Evolutionary conservation across 2,797 vertebrate genomes (phyloP).

Genomic region (Cyclopterus lumpus): DNA sequence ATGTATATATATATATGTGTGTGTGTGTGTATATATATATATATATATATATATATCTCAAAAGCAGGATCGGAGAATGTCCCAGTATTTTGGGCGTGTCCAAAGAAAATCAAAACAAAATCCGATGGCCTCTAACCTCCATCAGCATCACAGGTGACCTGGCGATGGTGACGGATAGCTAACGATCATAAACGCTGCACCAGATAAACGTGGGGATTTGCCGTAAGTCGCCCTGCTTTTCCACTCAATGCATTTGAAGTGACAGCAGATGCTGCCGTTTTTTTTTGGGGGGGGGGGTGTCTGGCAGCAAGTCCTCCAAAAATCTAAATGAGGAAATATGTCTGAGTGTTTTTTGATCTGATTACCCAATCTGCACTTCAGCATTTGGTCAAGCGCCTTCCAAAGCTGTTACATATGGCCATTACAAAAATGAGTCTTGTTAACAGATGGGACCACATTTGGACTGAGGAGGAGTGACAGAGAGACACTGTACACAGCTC

Average conservation of each 20-base stretch:
- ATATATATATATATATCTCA: too few relatives aligned
- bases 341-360: not conserved
- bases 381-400: not conserved
- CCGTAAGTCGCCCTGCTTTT: not conserved
- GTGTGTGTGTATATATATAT: too few relatives aligned
- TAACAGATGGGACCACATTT: not conserved
- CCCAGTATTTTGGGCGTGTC: not conserved
- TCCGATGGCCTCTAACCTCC: too few relatives aligned
- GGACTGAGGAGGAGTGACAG: not conserved
- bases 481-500: not conserved
- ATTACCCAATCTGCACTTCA: not conserved
- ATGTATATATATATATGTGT: too few relatives aligned
- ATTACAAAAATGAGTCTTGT: not conserved
- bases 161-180: too few relatives aligned
- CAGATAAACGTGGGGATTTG: not conserved
- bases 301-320: conserved; percentile 3
- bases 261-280: not conserved
- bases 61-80: not conserved
- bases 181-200: too few relatives aligned
- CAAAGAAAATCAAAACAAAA: too few relatives aligned
- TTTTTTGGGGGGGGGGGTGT: not conserved
- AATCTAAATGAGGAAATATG: not conserved
- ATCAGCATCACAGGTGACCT: too few relatives aligned
- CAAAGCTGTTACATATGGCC: not conserved
- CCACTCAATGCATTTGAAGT: not conserved